Conservation (phyloP, 92 coral and sea anemone genomes). For the Scolanthus callimorphus region DNA sequence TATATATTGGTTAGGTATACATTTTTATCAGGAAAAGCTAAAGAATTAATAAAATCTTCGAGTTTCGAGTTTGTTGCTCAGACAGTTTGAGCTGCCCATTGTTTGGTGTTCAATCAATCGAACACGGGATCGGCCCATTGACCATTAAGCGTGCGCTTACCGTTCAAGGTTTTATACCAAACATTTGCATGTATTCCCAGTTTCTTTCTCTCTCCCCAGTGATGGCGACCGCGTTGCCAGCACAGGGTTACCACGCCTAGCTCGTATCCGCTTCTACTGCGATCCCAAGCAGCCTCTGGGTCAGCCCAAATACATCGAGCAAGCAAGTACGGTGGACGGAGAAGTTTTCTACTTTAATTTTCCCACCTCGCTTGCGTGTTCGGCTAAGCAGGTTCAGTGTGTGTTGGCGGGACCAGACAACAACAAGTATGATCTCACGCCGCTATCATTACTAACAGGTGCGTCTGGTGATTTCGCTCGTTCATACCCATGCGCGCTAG, state of each 20-base stretch:
- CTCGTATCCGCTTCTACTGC: slow-evolving; percentile 76
- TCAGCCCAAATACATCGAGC: slow-evolving; percentile 45
- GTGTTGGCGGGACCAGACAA: slow-evolving; percentile 26
- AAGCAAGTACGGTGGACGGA: slow-evolving; percentile 39
- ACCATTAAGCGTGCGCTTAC: neutral
- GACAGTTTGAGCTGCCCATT: too few relatives aligned
- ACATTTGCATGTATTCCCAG: neutral
- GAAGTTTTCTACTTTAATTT: slow-evolving; percentile 74
- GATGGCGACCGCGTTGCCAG: slow-evolving; percentile 60
- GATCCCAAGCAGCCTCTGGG: slow-evolving; percentile 59
- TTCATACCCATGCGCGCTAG: too few relatives aligned
- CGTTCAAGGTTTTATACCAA: neutral
- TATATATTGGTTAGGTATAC: too few relatives aligned
- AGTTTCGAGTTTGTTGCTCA: too few relatives aligned
- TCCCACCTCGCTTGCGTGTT: slow-evolving; percentile 78
- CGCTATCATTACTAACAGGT: slow-evolving; percentile 67
- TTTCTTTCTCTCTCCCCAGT: slow-evolving; percentile 2
- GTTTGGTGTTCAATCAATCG: too few relatives aligned
- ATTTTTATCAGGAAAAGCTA: too few relatives aligned
- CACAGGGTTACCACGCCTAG: slow-evolving; percentile 61
- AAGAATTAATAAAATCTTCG: too few relatives aligned
- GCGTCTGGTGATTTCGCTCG: too few relatives aligned
- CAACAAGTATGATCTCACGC: slow-evolving; percentile 60
- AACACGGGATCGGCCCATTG: too few relatives aligned
- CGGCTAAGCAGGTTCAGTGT: slow-evolving; percentile 77